phyloP scores from a whole-genome alignment of 2,888 invertebrate species.

The Temnothorax ravouxi region DNA sequence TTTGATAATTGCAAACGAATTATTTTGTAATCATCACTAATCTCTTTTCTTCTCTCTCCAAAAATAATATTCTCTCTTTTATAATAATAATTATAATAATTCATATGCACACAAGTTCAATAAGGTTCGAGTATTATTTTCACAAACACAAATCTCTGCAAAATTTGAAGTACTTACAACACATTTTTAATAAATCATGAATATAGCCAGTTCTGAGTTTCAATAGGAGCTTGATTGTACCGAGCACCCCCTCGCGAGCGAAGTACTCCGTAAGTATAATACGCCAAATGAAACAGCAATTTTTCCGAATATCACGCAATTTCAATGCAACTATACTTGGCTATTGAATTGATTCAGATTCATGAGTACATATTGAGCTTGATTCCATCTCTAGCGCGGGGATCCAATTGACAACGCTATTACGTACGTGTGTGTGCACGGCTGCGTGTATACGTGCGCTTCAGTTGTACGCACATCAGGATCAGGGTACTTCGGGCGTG shows the following conservation, averaged over 20 bases:
- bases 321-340: constrained; percentile 27
- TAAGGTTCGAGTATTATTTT: neutral
- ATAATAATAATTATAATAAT: neutral
- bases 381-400: constrained; percentile 32
- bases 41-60: neutral
- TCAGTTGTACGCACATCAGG: constrained; percentile 58
- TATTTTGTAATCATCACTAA: neutral
- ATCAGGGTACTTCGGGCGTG: constrained; percentile 60
- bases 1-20: neutral
- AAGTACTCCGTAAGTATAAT: constrained; percentile 36
- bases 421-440: constrained; percentile 28
- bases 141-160: neutral
- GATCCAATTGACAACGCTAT: constrained; percentile 48
- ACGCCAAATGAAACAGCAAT: constrained; percentile 33
- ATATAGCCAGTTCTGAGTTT: constrained; percentile 1
- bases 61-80: neutral
- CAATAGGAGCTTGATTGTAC: constrained; percentile 39
- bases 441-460: constrained; percentile 18
- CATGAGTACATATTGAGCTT: constrained; percentile 50
- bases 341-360: constrained; percentile 50
- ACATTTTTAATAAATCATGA: neutral
- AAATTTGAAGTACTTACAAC: constrained; percentile 7
- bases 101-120: neutral
- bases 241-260: constrained; percentile 11
- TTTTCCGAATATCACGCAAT: constrained; percentile 43